Evolutionary conservation across 2,888 invertebrate species (phyloP).

Genomic region (Nezara viridula): DNA sequence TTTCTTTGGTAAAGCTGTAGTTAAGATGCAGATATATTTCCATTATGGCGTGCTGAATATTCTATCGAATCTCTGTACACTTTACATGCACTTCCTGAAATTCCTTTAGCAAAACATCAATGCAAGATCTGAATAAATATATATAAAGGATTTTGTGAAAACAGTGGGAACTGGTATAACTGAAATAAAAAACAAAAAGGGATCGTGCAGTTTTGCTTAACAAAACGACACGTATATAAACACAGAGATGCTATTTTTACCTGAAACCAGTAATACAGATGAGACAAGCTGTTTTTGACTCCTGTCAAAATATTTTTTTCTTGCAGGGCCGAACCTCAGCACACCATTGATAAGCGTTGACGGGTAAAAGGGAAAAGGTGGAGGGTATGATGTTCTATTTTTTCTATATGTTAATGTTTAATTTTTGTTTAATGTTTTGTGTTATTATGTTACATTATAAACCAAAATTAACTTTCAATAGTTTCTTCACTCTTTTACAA

Average conservation of each 20-base stretch:
- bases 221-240: constrained; percentile 63
- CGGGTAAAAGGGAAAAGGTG: constrained; percentile 44
- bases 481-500: not conserved
- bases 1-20: not conserved
- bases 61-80: constrained; percentile 23
- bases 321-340: constrained; percentile 46
- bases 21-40: not conserved
- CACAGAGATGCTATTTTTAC: constrained; percentile 61
- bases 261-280: constrained; percentile 50
- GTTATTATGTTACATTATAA: constrained; percentile 55
- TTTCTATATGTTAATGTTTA: constrained; percentile 41
- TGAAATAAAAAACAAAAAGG: constrained; percentile 32
- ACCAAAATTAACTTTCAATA: constrained; percentile 29
- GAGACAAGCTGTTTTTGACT: constrained; percentile 39
- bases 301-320: constrained; percentile 51
- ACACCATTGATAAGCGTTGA: constrained; percentile 58
- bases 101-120: constrained; percentile 54
- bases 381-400: constrained; percentile 49
- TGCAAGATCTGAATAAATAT: not conserved
- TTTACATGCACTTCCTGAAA: constrained; percentile 55
- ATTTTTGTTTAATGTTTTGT: constrained; percentile 52
- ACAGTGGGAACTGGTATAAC: constrained; percentile 14
- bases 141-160: constrained; percentile 5
- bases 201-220: constrained; percentile 63
- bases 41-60: constrained; percentile 50